phyloP scores from a whole-genome alignment of 2,888 invertebrate species.

The Synergus itoensis region DNA sequence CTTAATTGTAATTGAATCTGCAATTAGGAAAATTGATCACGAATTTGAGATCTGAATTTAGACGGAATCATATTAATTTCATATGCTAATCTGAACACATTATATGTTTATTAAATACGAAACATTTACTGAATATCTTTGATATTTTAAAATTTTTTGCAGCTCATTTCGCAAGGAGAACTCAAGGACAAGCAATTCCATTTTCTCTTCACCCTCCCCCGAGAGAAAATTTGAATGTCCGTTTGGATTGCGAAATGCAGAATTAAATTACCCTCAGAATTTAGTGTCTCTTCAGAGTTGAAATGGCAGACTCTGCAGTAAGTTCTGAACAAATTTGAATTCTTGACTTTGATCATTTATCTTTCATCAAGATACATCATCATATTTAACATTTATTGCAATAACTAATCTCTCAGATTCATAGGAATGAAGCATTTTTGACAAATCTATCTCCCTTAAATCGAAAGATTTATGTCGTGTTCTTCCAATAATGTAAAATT shows the following conservation, averaged over 20 bases:
- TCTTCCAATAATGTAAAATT: not conserved
- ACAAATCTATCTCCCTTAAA: too few species aligned
- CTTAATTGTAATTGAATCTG: not conserved
- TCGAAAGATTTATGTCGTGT: not conserved
- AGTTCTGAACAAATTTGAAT: not conserved
- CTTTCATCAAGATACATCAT: not conserved
- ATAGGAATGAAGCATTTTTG: too few species aligned
- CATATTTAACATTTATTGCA: not conserved
- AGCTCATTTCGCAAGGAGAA: not conserved
- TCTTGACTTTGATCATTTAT: not conserved
- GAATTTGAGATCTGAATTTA: not conserved
- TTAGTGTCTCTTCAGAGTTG: not conserved
- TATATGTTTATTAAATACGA: not conserved
- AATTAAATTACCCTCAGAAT: constrained; percentile 6
- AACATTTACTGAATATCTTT: not conserved
- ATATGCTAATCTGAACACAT: not conserved
- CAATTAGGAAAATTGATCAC: not conserved
- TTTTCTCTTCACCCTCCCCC: not conserved
- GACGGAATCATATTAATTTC: not conserved
- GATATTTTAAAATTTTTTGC: not conserved
- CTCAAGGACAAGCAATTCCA: not conserved
- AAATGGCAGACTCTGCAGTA: not conserved
- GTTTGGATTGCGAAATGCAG: not conserved
- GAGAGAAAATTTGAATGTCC: not conserved
- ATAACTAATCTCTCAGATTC: too few species aligned